Base-by-base conservation (phyloP, 2,797 vertebrate genomes). In the Pantherophis vulpinus region DNA sequence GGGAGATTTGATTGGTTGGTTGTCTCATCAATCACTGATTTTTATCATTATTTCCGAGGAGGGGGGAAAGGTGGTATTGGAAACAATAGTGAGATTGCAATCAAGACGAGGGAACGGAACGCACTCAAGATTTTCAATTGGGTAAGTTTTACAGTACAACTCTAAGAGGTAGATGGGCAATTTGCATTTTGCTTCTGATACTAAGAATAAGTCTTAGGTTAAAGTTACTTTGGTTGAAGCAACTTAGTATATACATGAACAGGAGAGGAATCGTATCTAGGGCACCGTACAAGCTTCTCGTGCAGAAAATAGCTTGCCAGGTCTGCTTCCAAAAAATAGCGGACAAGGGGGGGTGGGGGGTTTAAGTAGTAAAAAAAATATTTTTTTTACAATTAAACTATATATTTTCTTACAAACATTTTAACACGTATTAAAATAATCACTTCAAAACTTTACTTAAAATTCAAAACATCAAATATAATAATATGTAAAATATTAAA, bases 91-190 rank as follows among this genome's bases (percentile, higher is more conserved):
- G 4, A 93, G 51, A 86, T 18, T 60, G 42, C 54, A 60, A 93
- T 20, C 47, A 9, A 61, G 14, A 29, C n/a, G 10, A 60, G 63
- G 10, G 58, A 14, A 32, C 25, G 10, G 58, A 14, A 32, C 25
- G 4, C 47, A 29, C 47, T 20, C 42, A 63, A 16, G 13, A 29
- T 59, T 61, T 90, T 60, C 51, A 63, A 4, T 25, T 56, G 23
- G 88, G 88, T 87, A 93, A 93, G 79, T 90, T 89, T 32, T 70
- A 32, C 29, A 70, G 29, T 16, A 54, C 8, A 27, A 93, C 4
- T 51, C 5, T n/a, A 89, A 60, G 7, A 51, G 10, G 3, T 54
- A 59, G 47, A 7, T 29, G 16, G n/a, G 25, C 8, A 14, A 58
- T 14, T 14, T 12, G 55, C 13, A 63, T 87, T 87, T 42, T 56